Conservation (phyloP, 2,113 vertebrate species). For the Grallaria varia region DNA sequence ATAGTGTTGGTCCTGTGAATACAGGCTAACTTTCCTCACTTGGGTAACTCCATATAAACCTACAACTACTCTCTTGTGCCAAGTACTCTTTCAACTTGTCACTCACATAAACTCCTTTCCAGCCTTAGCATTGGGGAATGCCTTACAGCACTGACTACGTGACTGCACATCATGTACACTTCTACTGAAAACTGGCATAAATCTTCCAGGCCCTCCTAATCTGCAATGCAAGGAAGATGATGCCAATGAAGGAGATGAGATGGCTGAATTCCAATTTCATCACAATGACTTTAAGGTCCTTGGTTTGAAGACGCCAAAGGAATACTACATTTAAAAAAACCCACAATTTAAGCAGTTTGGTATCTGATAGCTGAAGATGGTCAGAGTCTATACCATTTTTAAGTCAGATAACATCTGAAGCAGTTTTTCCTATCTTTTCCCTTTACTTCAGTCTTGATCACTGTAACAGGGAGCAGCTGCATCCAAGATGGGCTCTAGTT, state of each 20-base stretch:
- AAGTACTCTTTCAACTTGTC: not conserved
- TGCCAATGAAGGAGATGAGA: not conserved
- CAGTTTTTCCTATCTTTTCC: not conserved
- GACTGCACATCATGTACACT: rapidly evolving
- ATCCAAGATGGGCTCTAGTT: not conserved
- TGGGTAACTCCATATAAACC: not conserved
- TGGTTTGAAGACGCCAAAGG: not conserved
- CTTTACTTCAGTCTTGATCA: not conserved
- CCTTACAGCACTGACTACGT: not conserved
- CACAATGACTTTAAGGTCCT: not conserved
- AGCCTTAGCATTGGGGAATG: not conserved
- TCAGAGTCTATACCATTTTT: not conserved
- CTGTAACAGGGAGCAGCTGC: not conserved
- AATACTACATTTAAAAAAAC: not conserved
- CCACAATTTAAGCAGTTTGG: not conserved
- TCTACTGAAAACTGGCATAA: not conserved
- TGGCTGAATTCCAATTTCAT: not conserved
- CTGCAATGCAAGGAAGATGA: not conserved
- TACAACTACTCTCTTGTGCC: not conserved
- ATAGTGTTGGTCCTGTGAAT: not conserved
- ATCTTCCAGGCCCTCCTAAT: not conserved
- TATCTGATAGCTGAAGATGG: not conserved
- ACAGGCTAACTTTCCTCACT: not conserved
- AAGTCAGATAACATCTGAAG: not conserved
- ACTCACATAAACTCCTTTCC: not conserved